Base-by-base conservation (phyloP, 2,888 invertebrate genomes). In the Villa cingulata region DNA sequence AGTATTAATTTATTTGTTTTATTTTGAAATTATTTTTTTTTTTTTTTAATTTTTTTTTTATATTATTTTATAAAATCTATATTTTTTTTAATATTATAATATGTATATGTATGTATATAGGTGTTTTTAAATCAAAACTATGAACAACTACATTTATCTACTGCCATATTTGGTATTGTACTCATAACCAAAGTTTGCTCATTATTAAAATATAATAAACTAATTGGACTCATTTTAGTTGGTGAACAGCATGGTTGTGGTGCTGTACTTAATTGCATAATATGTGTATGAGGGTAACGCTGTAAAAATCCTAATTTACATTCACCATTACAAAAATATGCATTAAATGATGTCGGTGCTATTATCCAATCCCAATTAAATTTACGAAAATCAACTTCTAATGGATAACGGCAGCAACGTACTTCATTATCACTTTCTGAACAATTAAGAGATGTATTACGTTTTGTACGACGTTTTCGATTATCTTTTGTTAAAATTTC, bases 341-440 rank as follows among this genome's bases (percentile, higher is more conserved):
- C 95, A 61, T 89, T 86, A 72, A 95, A 97, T 51, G 81, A 77
- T 60, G 89, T 90, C 0, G 97, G 97, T 0, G 94, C 94, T 50
- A 97, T 90, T 59, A 97, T 88, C 83, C 94, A 97, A 64, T 95
- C 90, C 92, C 95, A 96, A 23, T 94, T 94, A 63, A 96, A 92
- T 44, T 62, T 62, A 18, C 62, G 62, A 66, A 97, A 97, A 72
- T 95, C 90, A 16, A 97, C 90, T 15, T 82, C 82, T 39, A 96
- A 74, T 1, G 94, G 92, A 69, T 92, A 94, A 5, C 95, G 82
- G 64, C 97, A 97, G 71, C 97, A 97, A 41, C 89, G 77, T 27
- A 81, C 77, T 61, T 92, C 89, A 56, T 82, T 62, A 47, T 66
- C 68, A 46, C 58, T 63, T 58, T 88, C 89, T 48, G 84, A 82